These are phyloP conservation scores for Aldrovandia affinis DNA, from an alignment of 2,797 vertebrate species.

Conservation along the genomic window DNA sequence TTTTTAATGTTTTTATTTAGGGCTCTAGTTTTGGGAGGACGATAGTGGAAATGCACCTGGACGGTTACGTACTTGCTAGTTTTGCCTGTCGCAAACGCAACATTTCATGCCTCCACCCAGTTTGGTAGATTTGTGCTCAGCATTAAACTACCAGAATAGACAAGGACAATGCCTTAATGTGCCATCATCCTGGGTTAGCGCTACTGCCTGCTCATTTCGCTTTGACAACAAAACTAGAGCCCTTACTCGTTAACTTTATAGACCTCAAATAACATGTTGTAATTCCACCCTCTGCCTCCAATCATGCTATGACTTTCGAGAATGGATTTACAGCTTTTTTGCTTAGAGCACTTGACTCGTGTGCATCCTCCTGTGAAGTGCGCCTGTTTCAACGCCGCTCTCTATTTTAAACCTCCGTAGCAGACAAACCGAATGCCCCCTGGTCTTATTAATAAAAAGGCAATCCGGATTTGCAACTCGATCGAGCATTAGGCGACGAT, in stretches of 20 bases:
- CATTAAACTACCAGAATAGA: too few relatives aligned
- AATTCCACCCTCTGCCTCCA: not conserved
- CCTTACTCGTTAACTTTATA: not conserved
- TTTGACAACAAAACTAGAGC: not conserved
- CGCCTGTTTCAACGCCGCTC: not conserved
- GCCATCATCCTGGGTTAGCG: too few relatives aligned
- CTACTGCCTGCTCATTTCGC: too few relatives aligned
- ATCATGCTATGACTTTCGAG: not conserved
- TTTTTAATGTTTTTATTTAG: too few relatives aligned
- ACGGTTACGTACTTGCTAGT: too few relatives aligned
- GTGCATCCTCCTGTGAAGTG: not conserved
- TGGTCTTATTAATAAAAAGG: slow-evolving; percentile 8
- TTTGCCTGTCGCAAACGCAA: too few relatives aligned
- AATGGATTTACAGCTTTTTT: not conserved
- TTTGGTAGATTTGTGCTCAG: too few relatives aligned
- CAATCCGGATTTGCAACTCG: not conserved
- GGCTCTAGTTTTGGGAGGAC: too few relatives aligned
- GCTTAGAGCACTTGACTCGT: not conserved
- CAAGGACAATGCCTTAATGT: too few relatives aligned
- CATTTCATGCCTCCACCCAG: too few relatives aligned
- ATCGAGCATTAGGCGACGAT: not conserved
- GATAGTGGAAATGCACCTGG: too few relatives aligned
- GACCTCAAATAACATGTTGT: not conserved
- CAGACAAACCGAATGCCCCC: not conserved
- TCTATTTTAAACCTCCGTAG: not conserved